Conservation (phyloP, 2,888 invertebrate genomes). For the Epirrhoe tristata region DNA sequence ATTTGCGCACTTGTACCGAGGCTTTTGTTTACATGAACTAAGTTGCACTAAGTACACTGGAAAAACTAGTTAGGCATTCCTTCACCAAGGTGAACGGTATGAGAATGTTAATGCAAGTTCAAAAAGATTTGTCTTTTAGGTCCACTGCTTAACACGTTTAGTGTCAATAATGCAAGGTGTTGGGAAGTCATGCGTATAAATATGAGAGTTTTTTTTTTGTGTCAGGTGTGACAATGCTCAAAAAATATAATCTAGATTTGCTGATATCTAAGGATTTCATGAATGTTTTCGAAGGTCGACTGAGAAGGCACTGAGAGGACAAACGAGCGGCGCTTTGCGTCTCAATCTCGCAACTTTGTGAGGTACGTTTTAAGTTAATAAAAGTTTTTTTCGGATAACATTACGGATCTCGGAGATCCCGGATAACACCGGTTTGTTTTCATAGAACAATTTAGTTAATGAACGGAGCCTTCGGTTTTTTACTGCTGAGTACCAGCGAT, state of each 20-base stretch:
- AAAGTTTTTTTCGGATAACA: conserved; percentile 40
- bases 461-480: conserved; percentile 26
- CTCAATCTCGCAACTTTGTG: conserved; percentile 30
- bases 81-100: neutral
- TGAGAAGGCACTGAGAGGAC: neutral
- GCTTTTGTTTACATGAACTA: conserved; percentile 24
- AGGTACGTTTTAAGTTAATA: conserved; percentile 44
- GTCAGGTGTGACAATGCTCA: no score
- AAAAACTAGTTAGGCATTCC: conserved; percentile 11
- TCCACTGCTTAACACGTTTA: no score
- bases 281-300: no score
- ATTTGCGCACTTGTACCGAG: conserved; percentile 21
- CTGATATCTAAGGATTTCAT: no score
- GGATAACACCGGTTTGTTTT: conserved; percentile 43
- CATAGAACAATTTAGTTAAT: conserved; percentile 36
- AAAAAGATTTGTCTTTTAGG: neutral
- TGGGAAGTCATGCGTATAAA: no score
- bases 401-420: conserved; percentile 28
- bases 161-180: no score
- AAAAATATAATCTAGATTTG: no score
- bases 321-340: neutral
- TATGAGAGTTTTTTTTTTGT: no score
- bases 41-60: conserved; percentile 23
- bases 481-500: conserved; percentile 11
- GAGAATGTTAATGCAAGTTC: neutral